These are phyloP conservation scores for Mormoops blainvillei DNA, from an alignment of 2,113 vertebrate genomes.

Conservation along the genomic window DNA sequence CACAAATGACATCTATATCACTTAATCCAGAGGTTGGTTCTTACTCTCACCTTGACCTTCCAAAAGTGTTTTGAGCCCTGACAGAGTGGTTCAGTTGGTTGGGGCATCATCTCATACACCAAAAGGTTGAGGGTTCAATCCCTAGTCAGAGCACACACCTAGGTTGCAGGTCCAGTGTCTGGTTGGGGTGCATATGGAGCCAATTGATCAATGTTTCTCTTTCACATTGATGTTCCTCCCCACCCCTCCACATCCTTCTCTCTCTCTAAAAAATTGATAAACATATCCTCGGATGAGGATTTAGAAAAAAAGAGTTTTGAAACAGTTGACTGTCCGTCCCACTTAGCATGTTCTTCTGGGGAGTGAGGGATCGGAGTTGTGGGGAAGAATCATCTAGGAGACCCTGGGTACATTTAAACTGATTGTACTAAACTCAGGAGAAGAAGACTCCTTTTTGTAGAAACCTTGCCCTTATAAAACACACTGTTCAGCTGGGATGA, in stretches of 20 bases:
- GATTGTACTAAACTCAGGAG: not conserved
- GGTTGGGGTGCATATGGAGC: too few species aligned
- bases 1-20: not conserved
- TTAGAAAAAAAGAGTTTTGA: not conserved
- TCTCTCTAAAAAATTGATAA: too few species aligned
- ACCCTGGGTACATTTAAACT: not conserved
- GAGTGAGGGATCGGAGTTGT: not conserved
- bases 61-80: not conserved
- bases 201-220: too few species aligned
- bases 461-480: not conserved
- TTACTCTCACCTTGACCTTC: not conserved
- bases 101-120: too few species aligned
- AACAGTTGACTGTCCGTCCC: not conserved
- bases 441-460: not conserved
- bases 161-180: too few species aligned
- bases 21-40: not conserved
- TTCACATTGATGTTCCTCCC: too few species aligned
- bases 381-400: not conserved
- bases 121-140: too few species aligned
- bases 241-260: too few species aligned
- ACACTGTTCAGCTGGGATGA: not conserved
- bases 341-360: not conserved
- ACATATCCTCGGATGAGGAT: too few species aligned
- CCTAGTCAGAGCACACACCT: too few species aligned
- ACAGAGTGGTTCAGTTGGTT: too few species aligned